A percentile compares a stretch with the other conserved stretches of the same genome.
Conservation (phyloP, 2,888 invertebrate genomes). For the Synanthedon formicaeformis region DNA sequence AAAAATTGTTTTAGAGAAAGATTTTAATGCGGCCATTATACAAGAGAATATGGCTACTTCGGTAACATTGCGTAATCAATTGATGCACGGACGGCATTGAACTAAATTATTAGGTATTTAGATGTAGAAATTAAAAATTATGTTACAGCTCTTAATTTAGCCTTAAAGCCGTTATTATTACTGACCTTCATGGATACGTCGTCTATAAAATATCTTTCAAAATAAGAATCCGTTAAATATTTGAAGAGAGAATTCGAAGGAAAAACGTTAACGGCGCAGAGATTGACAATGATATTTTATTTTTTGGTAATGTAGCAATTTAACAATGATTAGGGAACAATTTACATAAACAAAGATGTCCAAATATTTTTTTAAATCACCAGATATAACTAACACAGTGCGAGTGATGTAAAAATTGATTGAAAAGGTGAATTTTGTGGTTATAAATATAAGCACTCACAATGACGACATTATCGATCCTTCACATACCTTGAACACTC, state of each 20-base stretch:
- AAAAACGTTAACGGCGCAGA: slow-evolving; percentile 50
- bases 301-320: not conserved
- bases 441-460: slow-evolving; percentile 24
- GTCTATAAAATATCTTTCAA: slow-evolving; percentile 23
- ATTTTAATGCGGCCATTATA: not conserved
- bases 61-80: slow-evolving; percentile 20
- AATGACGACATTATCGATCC: slow-evolving; percentile 62
- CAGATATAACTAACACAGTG: not conserved
- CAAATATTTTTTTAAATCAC: not conserved
- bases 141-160: no score
- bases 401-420: not conserved
- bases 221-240: slow-evolving; percentile 61
- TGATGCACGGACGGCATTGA: slow-evolving; percentile 15
- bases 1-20: not conserved
- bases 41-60: not conserved
- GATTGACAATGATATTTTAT: not conserved
- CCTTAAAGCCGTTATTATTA: no score
- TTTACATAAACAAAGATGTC: no score
- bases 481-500: slow-evolving; percentile 54
- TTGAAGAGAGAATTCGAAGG: slow-evolving; percentile 65
- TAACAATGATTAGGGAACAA: not conserved
- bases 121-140: no score
- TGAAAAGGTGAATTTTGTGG: slow-evolving; percentile 18
- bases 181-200: no score
- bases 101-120: slow-evolving; percentile 3